Conservation (phyloP, 2,797 vertebrate species). For the Crenuchus spilurus region DNA sequence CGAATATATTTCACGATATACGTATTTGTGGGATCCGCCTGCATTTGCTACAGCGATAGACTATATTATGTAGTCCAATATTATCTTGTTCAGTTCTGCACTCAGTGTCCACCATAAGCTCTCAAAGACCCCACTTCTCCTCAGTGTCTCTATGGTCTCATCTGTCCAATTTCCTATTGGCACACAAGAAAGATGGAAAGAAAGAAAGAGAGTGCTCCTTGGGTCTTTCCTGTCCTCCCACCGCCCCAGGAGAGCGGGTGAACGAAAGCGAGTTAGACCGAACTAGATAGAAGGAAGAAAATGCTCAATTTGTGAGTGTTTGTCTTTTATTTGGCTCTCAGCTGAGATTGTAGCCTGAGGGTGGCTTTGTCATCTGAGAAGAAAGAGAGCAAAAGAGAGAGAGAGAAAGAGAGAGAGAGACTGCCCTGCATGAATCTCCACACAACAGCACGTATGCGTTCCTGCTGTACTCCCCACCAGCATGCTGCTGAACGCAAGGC, state of each 20-base stretch:
- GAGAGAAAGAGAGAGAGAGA: background rate
- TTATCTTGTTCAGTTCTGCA: no score
- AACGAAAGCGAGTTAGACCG: slow-evolving; percentile 15
- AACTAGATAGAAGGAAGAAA: slow-evolving; percentile 23
- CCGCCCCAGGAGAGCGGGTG: slow-evolving; percentile 29
- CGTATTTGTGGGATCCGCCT: no score
- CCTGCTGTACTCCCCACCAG: background rate
- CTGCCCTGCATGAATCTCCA: background rate
- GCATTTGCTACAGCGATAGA: no score
- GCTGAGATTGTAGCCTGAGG: slow-evolving; percentile 46
- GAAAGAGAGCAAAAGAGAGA: slow-evolving; percentile 7
- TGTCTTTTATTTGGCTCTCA: slow-evolving; percentile 49
- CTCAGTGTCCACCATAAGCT: slow-evolving; percentile 45
- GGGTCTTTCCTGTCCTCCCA: slow-evolving; percentile 7
- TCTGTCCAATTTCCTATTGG: slow-evolving; percentile 61
- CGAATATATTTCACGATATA: no score
- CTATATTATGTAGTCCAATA: no score
- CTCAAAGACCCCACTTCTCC: slow-evolving; percentile 33
- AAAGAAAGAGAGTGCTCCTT: slow-evolving; percentile 14
- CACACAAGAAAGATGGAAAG: slow-evolving; percentile 23
- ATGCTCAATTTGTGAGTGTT: slow-evolving; percentile 47
- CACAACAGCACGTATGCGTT: background rate
- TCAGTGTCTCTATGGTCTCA: slow-evolving; percentile 66
- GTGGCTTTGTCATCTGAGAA: slow-evolving; percentile 47
- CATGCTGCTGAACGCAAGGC: background rate